Evolutionary conservation across 2,888 invertebrate species (phyloP), one percentile per base, ranked within the genome.

Genomic region (Harpalus rubripes): DNA sequence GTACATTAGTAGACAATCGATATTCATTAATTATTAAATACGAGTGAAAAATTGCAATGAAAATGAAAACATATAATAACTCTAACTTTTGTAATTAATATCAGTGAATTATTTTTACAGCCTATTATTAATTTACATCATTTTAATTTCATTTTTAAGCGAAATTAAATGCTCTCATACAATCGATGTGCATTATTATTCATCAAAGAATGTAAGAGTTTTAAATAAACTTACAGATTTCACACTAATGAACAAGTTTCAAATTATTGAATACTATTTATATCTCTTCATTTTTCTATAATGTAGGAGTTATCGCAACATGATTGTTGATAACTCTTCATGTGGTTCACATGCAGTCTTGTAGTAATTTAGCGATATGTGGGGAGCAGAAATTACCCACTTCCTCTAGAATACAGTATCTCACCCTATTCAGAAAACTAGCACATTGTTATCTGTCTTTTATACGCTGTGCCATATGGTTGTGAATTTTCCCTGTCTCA

Each of bases 381-480:
- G 72, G 72, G 72, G 68, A 32, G 72, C 18, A 74, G 72, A 85
- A 85, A 85, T 85, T 85, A 72, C 82, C 68, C 63, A 86, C 85
- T 86, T 86, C 86, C 86, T 86, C 86, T 85, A 61, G 81, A 81
- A 80, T 84, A 65, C 85, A 80, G 74, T 86, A 85, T 86, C 86
- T 84, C 85, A 86, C 85, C 85, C 85, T 83, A 85, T 85, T 85
- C 85, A 85, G 86, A 86, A 83, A 86, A 84, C 85, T 84, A 85
- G 84, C 84, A 84, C 85, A 86, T 86, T 86, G 87, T 87, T 87
- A 87, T 87, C 87, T 87, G 86, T 86, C 87, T 86, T 87, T 86
- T 85, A 85, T 80, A 56, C 12, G 72, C 58, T 68, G 85, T 85
- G 85, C 79, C 85, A 85, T 85, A 85, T 85, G 85, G 80, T 80